Conservation (phyloP, 2,888 invertebrate genomes). For the Empis stercorea region DNA sequence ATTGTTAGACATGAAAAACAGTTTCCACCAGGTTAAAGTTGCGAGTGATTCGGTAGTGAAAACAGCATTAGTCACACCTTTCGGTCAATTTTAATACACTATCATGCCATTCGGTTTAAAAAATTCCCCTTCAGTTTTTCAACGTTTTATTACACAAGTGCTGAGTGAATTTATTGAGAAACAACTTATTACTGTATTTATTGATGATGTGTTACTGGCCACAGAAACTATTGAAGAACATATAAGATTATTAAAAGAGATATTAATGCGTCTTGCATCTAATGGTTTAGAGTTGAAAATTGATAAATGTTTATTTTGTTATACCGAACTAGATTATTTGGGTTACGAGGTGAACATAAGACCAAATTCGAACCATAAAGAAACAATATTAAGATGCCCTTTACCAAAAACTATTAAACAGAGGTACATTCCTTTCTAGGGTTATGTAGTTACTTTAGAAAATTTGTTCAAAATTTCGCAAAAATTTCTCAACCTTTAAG, state of each 20-base stretch:
- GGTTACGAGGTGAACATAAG: conserved; percentile 13
- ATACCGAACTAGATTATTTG: conserved; percentile 13
- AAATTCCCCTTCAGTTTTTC: conserved; percentile 13
- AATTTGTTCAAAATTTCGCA: conserved; percentile 18
- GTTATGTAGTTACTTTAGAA: conserved; percentile 16
- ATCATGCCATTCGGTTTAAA: conserved; percentile 14
- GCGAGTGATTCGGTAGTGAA: conserved; percentile 9
- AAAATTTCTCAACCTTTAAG: conserved; percentile 3
- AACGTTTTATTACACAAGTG: conserved; percentile 13
- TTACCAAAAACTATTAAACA: conserved; percentile 13
- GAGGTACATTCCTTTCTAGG: conserved; percentile 18
- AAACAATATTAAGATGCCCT: conserved; percentile 15
- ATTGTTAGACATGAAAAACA: conserved; percentile 11
- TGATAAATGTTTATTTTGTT: conserved; percentile 13
- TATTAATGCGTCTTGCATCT: conserved; percentile 6
- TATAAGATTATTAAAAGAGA: conserved; percentile 8
- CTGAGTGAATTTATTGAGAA: conserved; percentile 11
- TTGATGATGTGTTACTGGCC: conserved; percentile 16
- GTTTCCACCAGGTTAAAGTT: no score
- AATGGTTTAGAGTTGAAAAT: conserved; percentile 7
- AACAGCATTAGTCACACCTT: conserved; percentile 14
- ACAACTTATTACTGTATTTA: conserved; percentile 13
- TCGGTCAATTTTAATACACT: conserved; percentile 13
- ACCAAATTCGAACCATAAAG: conserved; percentile 13
- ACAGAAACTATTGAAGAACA: conserved; percentile 9